Base-by-base conservation (phyloP, 2,888 invertebrate species). In the Criorhina ranunculi region DNA sequence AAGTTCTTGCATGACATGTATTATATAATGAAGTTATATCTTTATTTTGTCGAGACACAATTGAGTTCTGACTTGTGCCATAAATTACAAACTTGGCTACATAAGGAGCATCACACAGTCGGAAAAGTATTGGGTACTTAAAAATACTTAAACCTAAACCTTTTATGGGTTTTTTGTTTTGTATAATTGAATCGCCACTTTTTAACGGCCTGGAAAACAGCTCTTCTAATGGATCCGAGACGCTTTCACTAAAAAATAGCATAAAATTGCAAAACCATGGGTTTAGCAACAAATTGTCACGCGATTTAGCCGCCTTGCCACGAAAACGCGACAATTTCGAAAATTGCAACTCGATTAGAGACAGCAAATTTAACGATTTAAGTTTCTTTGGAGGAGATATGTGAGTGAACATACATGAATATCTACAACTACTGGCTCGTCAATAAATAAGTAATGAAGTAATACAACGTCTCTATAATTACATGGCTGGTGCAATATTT, bases 271-370 rank as follows among this genome's bases (percentile, higher is more conserved):
- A 55, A 55, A 55, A 15, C 17, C n/a, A 17, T n/a, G 15, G 8
- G 53, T 12, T 17, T n/a, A 19, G 19, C 19, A 9, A 35, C n/a
- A 19, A 57, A 37, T 49, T 49, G 49, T 29, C 49, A 49, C 49
- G 49, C 49, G 19, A 19, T 57, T 35, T 31, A 2, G 17, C 11
- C 2, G 19, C 11, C 17, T 55, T 7, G 11, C 17, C 35, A 17
- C 17, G 31, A 11, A 11, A 24, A 29, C 5, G 4, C 1, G 11
- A 29, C 11, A 49, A n/a, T 24, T 8, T 19, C 19, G 19, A 46
- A 46, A 46, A 46, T 44, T 46, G 49, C n/a, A 24, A 49, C 24
- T 49, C 49, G 6, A 11, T 49, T 24, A 49, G n/a, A 24, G 24
- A 5, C 6, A 24, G 24, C 49, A 19, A n/a, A 49, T 24, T 24